A percentile compares a stretch with the other conserved stretches of the same genome.
Conservation (phyloP, 2,888 invertebrate species). For the Trissoscelio sp. region DNA sequence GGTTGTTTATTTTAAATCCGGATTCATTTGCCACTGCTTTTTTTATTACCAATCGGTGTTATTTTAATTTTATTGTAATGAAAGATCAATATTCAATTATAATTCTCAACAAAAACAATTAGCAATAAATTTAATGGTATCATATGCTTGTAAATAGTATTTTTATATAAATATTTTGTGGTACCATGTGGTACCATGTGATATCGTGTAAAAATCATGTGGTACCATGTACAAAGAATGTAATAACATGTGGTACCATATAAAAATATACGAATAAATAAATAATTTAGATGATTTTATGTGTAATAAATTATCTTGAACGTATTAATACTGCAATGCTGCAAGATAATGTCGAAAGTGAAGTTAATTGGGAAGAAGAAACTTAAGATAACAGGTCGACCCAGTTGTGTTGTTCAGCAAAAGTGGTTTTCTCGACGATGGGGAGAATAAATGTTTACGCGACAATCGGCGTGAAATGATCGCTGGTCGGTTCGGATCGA, state of each 20-base stretch:
- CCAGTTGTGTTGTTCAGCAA: conserved; percentile 30
- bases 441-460: conserved; percentile 44
- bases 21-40: conserved; percentile 3
- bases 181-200: not conserved
- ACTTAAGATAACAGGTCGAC: conserved; percentile 22
- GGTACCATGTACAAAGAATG: no score
- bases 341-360: conserved; percentile 22
- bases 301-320: no score
- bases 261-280: no score
- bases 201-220: no score
- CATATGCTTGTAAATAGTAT: no score
- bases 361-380: not conserved
- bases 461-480: conserved; percentile 57
- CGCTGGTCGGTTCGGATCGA: conserved; percentile 43
- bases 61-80: not conserved
- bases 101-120: no score
- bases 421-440: conserved; percentile 17
- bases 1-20: conserved; percentile 42
- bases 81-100: no score
- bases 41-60: not conserved
- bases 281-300: no score
- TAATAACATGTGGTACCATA: no score
- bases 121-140: no score
- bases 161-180: no score
- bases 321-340: no score